Conservation (phyloP, 2,888 invertebrate genomes). For the Limnephilus lunatus region DNA sequence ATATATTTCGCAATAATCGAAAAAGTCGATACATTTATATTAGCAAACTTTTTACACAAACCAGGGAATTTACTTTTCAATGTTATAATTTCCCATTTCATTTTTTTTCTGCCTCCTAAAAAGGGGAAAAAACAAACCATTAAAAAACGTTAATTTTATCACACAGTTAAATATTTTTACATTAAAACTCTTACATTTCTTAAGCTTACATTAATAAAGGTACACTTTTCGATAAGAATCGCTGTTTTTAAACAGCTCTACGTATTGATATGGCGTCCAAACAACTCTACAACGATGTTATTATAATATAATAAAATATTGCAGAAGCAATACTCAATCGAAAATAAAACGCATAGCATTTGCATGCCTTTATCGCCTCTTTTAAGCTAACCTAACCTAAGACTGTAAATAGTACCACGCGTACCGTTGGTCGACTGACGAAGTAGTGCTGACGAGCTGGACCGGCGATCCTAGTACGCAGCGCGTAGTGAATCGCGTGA, state of each 20-base stretch:
- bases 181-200: neutral
- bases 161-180: conserved; percentile 1
- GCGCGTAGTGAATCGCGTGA: no score
- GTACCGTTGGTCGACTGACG: no score
- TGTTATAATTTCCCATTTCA: neutral
- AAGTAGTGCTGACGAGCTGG: no score
- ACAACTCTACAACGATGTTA: neutral
- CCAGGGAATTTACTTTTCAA: neutral
- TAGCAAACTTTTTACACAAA: neutral
- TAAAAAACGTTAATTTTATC: neutral
- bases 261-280: neutral
- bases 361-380: no score
- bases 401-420: no score
- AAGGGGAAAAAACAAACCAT: neutral
- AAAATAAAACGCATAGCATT: no score
- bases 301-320: neutral
- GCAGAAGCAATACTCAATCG: neutral
- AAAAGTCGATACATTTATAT: neutral
- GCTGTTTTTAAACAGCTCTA: neutral
- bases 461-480: no score
- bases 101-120: neutral
- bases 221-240: conserved; percentile 14
- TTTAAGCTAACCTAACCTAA: neutral
- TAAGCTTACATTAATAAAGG: conserved; percentile 26
- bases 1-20: neutral